These are phyloP conservation scores for Gymnoscelis rufifasciata DNA, from an alignment of 2,888 invertebrate species.

Conservation along the genomic window DNA sequence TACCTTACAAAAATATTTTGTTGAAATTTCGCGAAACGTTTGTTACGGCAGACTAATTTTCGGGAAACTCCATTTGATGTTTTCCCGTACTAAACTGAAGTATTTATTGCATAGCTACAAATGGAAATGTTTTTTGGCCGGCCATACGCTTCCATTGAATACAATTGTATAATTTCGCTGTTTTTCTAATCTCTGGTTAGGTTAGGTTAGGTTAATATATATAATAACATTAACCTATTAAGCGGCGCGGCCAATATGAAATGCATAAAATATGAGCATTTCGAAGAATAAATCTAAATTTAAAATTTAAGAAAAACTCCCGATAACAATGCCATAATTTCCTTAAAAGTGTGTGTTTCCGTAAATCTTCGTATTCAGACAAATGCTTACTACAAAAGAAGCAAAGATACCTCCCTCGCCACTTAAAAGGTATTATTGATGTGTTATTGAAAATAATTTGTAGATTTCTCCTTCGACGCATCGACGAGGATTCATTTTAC, in stretches of 20 bases:
- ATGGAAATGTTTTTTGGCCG: slow-evolving; percentile 23
- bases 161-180: too few species aligned
- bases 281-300: too few species aligned
- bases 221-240: too few species aligned
- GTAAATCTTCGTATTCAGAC: slow-evolving; percentile 51
- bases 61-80: slow-evolving; percentile 21
- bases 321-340: too few species aligned
- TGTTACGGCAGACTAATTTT: slow-evolving; percentile 20
- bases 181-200: too few species aligned
- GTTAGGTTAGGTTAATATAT: too few species aligned
- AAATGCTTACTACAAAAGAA: slow-evolving; percentile 69
- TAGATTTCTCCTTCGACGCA: slow-evolving; percentile 64
- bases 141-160: slow-evolving; percentile 15
- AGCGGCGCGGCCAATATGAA: too few species aligned
- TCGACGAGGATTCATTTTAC: slow-evolving; percentile 60
- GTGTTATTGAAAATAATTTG: slow-evolving; percentile 70
- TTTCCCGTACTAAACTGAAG: slow-evolving; percentile 21
- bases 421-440: slow-evolving; percentile 67
- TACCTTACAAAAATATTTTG: slow-evolving; percentile 23
- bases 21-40: slow-evolving; percentile 18
- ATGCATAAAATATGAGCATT: too few species aligned
- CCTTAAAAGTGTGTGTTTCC: slow-evolving; percentile 65
- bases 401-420: slow-evolving; percentile 70
- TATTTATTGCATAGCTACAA: slow-evolving; percentile 21
- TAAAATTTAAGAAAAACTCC: too few species aligned